These are phyloP conservation scores for Pandion haliaetus DNA, from an alignment of 2,113 vertebrate genomes.

Conservation along the genomic window DNA sequence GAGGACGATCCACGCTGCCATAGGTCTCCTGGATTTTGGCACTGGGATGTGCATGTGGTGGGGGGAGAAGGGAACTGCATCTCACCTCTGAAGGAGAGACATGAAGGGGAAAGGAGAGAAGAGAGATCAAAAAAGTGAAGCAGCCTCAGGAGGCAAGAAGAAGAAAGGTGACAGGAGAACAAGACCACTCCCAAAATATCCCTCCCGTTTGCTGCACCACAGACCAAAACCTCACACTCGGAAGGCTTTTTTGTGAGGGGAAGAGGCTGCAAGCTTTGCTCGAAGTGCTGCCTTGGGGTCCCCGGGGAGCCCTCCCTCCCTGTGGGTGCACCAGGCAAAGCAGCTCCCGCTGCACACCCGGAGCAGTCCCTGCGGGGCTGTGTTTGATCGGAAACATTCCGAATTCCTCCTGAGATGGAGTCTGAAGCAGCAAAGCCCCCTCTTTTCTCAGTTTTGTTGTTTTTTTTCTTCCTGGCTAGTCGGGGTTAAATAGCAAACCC, in stretches of 20 bases:
- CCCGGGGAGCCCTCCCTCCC: neutral
- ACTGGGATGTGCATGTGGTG: neutral
- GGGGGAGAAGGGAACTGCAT: neutral
- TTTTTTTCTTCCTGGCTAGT: neutral
- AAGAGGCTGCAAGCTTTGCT: neutral
- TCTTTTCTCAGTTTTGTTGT: neutral
- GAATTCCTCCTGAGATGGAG: neutral
- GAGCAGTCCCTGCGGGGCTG: neutral
- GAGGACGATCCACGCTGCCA: neutral
- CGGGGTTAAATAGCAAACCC: neutral
- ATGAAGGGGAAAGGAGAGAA: neutral
- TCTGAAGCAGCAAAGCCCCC: neutral
- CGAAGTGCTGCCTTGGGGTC: neutral
- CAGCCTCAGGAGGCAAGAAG: slow-evolving; percentile 15
- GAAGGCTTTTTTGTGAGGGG: neutral
- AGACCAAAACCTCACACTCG: neutral
- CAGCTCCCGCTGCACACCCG: neutral
- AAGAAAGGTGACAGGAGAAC: slow-evolving; percentile 15
- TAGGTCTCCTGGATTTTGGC: neutral
- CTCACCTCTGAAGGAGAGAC: neutral
- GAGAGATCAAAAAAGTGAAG: slow-evolving; percentile 3
- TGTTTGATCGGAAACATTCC: neutral
- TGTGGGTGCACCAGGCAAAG: neutral
- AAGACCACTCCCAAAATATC: slow-evolving; percentile 18
- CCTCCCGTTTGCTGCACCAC: accelerated